phyloP scores from a whole-genome alignment of 1,140 invertebrate species.

The Psilanteris sp. region DNA sequence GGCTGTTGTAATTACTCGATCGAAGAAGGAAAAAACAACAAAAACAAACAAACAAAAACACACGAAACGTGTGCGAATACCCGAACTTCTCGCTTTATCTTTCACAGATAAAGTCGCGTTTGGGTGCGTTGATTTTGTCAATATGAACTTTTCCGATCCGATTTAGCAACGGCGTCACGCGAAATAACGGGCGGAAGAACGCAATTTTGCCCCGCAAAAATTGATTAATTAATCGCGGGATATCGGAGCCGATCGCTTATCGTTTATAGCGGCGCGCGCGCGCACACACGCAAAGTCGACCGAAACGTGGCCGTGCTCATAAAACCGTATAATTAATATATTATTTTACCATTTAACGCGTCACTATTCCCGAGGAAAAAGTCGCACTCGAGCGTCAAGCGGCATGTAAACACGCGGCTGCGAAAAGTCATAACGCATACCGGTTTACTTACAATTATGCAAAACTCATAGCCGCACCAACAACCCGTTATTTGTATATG shows the following conservation, averaged over 20 bases:
- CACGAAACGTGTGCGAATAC: no score
- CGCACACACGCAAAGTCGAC: not conserved
- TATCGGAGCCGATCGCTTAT: not conserved
- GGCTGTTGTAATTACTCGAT: no score
- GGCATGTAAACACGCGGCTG: conserved; percentile 44
- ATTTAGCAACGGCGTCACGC: no score
- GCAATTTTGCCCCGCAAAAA: not conserved
- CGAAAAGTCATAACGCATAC: conserved; percentile 49
- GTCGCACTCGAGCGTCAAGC: conserved; percentile 16
- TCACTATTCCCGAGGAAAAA: conserved; percentile 6
- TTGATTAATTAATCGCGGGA: no score
- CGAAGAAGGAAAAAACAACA: no score
- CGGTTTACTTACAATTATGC: conserved; percentile 59
- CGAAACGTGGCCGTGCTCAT: not conserved
- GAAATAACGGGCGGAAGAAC: no score
- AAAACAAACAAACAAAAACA: no score
- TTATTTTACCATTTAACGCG: conserved; percentile 37
- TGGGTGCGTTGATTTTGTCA: no score
- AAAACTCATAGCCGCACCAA: conserved; percentile 32
- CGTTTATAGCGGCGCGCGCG: not conserved
- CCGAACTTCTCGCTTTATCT: no score
- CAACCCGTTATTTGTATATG: conserved; percentile 53
- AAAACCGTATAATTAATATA: conserved; percentile 42
- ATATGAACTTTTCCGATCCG: no score
- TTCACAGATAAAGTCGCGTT: no score